Evolutionary conservation across 2,888 invertebrate species (phyloP).

Genomic region (Lordiphosa andalusiaca): DNA sequence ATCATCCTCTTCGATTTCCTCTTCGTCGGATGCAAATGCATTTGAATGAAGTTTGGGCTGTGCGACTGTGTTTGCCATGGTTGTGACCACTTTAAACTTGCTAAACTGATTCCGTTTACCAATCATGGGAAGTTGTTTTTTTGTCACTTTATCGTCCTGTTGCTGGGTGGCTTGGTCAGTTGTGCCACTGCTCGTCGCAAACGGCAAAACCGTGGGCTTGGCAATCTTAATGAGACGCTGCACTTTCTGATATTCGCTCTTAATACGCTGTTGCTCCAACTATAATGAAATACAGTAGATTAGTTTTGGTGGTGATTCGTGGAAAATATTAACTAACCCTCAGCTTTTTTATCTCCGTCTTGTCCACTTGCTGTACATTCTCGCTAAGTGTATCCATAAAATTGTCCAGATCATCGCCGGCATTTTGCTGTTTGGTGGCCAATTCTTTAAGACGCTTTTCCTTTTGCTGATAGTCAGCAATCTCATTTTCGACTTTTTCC

Average conservation of each 20-base stretch:
- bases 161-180: conserved; percentile 8
- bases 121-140: conserved; percentile 80
- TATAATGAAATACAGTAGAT: conserved; percentile 49
- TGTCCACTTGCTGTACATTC: conserved; percentile 83
- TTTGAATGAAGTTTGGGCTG: conserved; percentile 36
- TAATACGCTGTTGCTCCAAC: conserved; percentile 85
- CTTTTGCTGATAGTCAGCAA: conserved; percentile 79
- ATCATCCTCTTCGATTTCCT: conserved; percentile 59
- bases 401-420: conserved; percentile 89
- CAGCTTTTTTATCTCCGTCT: conserved; percentile 84
- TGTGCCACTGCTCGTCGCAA: conserved; percentile 77
- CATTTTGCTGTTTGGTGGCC: conserved; percentile 44
- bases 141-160: conserved; percentile 17
- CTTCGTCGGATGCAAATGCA: conserved; percentile 66
- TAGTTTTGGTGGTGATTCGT: background rate
- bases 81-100: conserved; percentile 72
- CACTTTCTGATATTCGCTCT: conserved; percentile 85
- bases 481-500: conserved; percentile 82
- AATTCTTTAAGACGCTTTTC: conserved; percentile 77
- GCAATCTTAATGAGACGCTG: conserved; percentile 88
- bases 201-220: conserved; percentile 84
- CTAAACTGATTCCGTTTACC: conserved; percentile 80
- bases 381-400: conserved; percentile 88
- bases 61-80: conserved; percentile 25
- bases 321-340: conserved; percentile 76